Conservation (phyloP, 2,888 invertebrate species). For the Lacanobia wlatinum region DNA sequence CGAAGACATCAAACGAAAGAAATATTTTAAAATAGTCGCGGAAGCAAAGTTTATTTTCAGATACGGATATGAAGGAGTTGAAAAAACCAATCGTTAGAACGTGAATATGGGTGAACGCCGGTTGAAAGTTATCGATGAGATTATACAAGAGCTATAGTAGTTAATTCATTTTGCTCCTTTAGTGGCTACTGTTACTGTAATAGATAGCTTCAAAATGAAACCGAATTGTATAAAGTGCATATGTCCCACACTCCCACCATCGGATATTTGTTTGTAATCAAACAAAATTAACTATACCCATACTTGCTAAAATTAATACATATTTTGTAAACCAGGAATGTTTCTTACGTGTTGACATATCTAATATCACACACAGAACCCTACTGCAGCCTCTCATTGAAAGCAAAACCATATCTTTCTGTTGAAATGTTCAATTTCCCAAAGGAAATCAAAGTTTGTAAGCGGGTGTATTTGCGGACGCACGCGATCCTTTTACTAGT, state of each 20-base stretch:
- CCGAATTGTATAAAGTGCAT: too few relatives aligned
- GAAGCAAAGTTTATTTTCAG: constrained; percentile 65
- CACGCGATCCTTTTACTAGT: constrained; percentile 58
- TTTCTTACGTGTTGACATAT: neutral
- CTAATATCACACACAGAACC: neutral
- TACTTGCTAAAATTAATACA: neutral
- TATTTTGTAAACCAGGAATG: neutral
- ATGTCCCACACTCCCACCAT: neutral
- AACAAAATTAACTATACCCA: neutral
- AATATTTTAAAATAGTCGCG: constrained; percentile 61
- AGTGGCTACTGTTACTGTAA: neutral
- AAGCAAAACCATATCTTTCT: constrained; percentile 23
- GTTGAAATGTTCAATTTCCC: constrained; percentile 53
- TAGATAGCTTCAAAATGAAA: too few relatives aligned
- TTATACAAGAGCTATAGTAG: neutral
- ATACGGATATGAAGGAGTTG: constrained; percentile 49
- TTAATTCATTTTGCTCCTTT: neutral
- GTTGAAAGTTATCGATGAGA: neutral
- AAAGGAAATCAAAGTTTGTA: constrained; percentile 58
- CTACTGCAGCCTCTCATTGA: constrained; percentile 8
- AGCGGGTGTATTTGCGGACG: constrained; percentile 44
- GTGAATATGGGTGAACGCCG: constrained; percentile 36
- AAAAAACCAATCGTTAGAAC: constrained; percentile 41
- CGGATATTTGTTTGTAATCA: neutral
- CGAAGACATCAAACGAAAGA: constrained; percentile 50